Evolutionary conservation across 2,797 vertebrate species (phyloP).

Genomic region (Heterohyrax brucei): DNA sequence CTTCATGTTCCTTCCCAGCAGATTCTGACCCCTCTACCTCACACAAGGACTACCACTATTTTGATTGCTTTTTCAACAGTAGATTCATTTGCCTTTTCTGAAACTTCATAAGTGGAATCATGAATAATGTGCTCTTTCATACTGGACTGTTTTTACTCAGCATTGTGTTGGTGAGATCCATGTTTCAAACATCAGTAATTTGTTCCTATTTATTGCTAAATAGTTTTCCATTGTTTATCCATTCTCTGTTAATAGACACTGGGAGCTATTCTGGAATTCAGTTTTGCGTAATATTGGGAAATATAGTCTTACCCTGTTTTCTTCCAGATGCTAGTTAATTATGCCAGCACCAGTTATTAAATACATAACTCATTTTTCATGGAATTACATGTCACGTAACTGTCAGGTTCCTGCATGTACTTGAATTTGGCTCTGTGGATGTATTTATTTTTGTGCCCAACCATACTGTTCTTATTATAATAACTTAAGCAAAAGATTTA

Average conservation of each 20-base stretch:
- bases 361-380: constrained; percentile 31
- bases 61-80: neutral
- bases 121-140: neutral
- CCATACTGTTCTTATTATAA: constrained; percentile 3
- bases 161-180: neutral
- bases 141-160: neutral
- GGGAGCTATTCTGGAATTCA: constrained; percentile 19
- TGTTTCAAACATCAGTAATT: neutral
- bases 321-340: constrained; percentile 14
- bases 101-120: constrained; percentile 17
- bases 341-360: neutral
- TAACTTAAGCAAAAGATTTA: constrained; percentile 38
- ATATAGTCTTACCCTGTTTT: constrained; percentile 28
- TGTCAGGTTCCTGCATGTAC: neutral
- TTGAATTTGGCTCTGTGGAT: neutral
- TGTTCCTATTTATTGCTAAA: neutral
- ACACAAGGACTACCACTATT: neutral
- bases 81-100: neutral
- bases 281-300: constrained; percentile 9
- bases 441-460: constrained; percentile 20
- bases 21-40: neutral
- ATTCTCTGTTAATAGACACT: neutral
- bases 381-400: neutral
- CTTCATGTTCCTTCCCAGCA: neutral
- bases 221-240: neutral